Evolutionary conservation across 1,140 invertebrate species (phyloP).

Genomic region (Apocrypta bakeri): DNA sequence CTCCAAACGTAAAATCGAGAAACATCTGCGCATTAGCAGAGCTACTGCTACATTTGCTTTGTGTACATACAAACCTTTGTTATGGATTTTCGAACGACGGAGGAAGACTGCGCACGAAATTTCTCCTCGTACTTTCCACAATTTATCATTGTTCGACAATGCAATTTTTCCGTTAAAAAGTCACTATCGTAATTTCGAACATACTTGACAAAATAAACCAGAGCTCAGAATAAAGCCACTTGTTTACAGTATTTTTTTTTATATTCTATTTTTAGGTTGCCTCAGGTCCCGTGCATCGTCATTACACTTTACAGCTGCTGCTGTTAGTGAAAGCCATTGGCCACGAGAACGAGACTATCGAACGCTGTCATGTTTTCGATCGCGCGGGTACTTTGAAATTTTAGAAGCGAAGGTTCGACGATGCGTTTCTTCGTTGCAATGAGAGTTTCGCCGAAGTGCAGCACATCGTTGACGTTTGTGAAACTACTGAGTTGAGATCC

Average conservation of each 20-base stretch:
- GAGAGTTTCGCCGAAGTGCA: too few relatives aligned
- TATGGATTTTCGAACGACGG: background rate
- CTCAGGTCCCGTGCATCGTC: slow-evolving; percentile 25
- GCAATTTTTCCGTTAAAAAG: too few relatives aligned
- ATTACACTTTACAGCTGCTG: slow-evolving; percentile 16
- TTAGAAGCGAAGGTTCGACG: background rate
- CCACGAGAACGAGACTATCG: slow-evolving; percentile 26
- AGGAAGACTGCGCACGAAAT: too few relatives aligned
- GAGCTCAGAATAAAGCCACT: background rate
- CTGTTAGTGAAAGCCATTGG: background rate
- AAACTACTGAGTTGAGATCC: background rate
- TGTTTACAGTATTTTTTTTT: slow-evolving; percentile 27
- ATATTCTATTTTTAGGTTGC: slow-evolving; percentile 32
- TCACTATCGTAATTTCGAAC: too few relatives aligned
- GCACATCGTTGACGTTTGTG: too few relatives aligned
- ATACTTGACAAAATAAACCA: background rate
- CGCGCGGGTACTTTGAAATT: background rate
- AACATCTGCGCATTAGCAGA: background rate
- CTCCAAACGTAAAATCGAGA: background rate
- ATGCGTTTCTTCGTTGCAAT: too few relatives aligned
- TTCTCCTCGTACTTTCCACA: too few relatives aligned
- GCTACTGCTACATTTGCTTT: background rate
- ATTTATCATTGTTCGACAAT: too few relatives aligned
- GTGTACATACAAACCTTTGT: slow-evolving; percentile 46
- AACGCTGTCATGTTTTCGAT: slow-evolving; percentile 34